Percentiles rank a stretch among this genome's conserved stretches.
phyloP scores from a whole-genome alignment of 1,140 invertebrate genomes.

The Arctopsyche grandis region DNA sequence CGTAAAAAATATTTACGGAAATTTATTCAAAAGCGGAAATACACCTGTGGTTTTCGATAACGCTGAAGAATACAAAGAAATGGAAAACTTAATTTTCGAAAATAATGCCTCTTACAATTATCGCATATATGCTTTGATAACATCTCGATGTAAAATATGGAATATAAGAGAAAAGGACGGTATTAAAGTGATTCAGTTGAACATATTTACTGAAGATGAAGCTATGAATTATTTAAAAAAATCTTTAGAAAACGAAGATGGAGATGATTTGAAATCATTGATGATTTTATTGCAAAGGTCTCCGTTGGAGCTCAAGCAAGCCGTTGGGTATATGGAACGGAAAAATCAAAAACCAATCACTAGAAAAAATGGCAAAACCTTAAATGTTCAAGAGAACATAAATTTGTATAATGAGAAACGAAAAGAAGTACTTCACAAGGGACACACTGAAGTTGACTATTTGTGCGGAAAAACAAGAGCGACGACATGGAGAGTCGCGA shows the following conservation, averaged over 20 bases:
- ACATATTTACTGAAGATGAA: background rate
- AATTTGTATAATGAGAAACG: background rate
- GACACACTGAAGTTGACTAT: too few species aligned
- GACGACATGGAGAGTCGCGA: too few species aligned
- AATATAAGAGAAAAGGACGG: background rate
- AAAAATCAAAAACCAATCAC: background rate
- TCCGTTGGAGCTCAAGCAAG: background rate
- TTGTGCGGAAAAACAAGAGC: too few species aligned
- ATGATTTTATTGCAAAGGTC: background rate
- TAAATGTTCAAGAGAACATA: background rate
- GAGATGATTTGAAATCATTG: background rate
- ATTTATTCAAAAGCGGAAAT: background rate
- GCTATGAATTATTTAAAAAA: background rate
- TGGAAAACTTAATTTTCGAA: background rate
- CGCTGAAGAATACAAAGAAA: background rate
- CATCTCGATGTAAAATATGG: background rate
- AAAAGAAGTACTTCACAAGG: background rate
- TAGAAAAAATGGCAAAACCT: background rate
- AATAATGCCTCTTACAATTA: background rate
- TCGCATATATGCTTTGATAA: too few species aligned
- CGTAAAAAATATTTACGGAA: background rate
- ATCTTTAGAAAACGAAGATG: background rate
- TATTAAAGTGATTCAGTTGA: background rate
- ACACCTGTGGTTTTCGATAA: background rate
- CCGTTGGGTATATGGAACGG: background rate